Base-by-base conservation (phyloP, 2,888 invertebrate species). In the Erebia palarica region DNA sequence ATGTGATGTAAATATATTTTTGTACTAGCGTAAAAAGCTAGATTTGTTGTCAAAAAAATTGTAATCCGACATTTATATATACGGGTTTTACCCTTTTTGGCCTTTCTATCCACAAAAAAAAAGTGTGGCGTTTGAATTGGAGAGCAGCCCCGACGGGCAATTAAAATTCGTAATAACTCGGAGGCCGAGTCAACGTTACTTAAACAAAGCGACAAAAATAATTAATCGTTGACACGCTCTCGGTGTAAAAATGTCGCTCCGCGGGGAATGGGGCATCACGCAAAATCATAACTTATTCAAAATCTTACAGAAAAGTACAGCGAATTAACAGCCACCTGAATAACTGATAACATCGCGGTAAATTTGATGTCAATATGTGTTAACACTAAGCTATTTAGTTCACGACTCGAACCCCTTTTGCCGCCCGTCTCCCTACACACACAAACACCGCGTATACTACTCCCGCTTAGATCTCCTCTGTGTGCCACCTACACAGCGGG, bases 371-470 rank as follows among this genome's bases (percentile, higher is more conserved):
- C 93, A 93, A 93, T 93, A 93, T 93, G 92, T 92, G 93, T 93
- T 93, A 93, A 93, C 92, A 92, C 92, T 92, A 92, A 93, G 92
- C 93, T 92, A 93, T 93, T 93, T 93, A 93, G 92, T 92, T 93
- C 92, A 92, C 90, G 90, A 92, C 86, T 90, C 86, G 82, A 84
- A 84, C 87, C 88, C 90, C 88, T 87, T 77, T 87, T 82, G 36
- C 75, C 82, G 85, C 77, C 84, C 84, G 82, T 59, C 67, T 75
- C 84, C 77, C 84, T 84, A 78, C 75, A 80, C 83, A 77, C 90
- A 88, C 89, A 86, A 86, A 81, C 14, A 27, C 73, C 49, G 73
- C 77, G 83, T 83, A 82, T 78, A 75, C 76, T 71, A 72, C 80
- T 73, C 82, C 82, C 81, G 78, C 72, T 49, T 61, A 53, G 27